Conservation (phyloP, 2,797 vertebrate genomes). For the Darevskia nairensis region DNA sequence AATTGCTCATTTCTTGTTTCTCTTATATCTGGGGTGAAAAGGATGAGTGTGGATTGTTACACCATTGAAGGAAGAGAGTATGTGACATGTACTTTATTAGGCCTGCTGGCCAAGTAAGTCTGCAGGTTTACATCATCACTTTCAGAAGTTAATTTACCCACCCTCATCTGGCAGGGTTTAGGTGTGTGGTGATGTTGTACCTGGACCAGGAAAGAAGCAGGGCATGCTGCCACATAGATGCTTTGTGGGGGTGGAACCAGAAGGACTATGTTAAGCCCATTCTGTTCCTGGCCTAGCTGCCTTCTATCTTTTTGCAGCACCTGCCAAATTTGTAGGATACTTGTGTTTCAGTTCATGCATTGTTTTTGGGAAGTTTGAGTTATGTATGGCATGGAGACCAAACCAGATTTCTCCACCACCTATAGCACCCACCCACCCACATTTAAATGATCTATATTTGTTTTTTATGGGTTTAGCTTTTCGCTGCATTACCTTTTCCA, state of each 20-base stretch:
- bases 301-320: too few species aligned
- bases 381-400: too few species aligned
- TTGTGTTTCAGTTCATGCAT: neutral
- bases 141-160: neutral
- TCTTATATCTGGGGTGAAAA: neutral
- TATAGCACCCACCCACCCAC: too few species aligned
- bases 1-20: neutral
- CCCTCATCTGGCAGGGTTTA: neutral
- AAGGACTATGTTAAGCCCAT: too few species aligned
- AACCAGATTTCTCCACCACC: too few species aligned
- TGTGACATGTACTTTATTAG: neutral
- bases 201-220: too few species aligned
- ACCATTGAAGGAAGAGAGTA: neutral
- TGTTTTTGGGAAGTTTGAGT: neutral
- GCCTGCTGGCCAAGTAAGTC: neutral
- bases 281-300: too few species aligned
- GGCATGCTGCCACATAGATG: too few species aligned
- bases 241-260: too few species aligned
- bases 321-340: too few species aligned
- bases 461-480: neutral
- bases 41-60: neutral
- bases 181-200: too few species aligned
- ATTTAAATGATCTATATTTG: neutral
- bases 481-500: neutral
- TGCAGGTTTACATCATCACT: neutral